Evolutionary conservation across 2,113 vertebrate species (phyloP).

Genomic region (Vulpes vulpes): DNA sequence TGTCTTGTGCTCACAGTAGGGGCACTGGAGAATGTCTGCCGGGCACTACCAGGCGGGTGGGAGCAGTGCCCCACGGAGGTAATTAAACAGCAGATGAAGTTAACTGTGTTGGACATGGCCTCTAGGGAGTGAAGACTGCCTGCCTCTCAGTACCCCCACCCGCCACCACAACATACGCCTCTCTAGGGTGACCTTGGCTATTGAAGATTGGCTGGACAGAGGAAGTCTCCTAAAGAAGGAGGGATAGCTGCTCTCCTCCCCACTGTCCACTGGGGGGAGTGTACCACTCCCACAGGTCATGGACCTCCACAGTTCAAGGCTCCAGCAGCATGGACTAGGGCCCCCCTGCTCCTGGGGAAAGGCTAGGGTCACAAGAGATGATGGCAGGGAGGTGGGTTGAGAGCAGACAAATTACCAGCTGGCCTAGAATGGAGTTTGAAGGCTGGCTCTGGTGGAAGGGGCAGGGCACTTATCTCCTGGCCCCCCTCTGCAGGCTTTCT

Average conservation of each 20-base stretch:
- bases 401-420: neutral
- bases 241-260: neutral
- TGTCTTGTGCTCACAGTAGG: slow-evolving; percentile 64
- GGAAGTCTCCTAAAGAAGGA: neutral
- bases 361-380: neutral
- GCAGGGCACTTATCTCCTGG: neutral
- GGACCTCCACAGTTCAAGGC: neutral
- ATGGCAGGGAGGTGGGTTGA: neutral
- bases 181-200: slow-evolving; percentile 81
- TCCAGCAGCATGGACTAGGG: neutral
- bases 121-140: slow-evolving; percentile 79
- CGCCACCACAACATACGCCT: slow-evolving; percentile 15
- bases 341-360: neutral
- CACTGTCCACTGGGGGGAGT: neutral
- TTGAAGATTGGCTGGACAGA: slow-evolving; percentile 5
- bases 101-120: slow-evolving; percentile 87
- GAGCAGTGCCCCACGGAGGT: slow-evolving; percentile 75
- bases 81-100: slow-evolving; percentile 87
- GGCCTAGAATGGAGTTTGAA: neutral
- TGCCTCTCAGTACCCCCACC: slow-evolving; percentile 50
- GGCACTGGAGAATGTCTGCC: neutral
- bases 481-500: neutral
- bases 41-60: slow-evolving; percentile 50
- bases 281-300: neutral
- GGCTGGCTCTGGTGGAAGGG: neutral